These are phyloP conservation scores for Aphis gossypii DNA, from an alignment of 1,140 invertebrate species.

Conservation along the genomic window DNA sequence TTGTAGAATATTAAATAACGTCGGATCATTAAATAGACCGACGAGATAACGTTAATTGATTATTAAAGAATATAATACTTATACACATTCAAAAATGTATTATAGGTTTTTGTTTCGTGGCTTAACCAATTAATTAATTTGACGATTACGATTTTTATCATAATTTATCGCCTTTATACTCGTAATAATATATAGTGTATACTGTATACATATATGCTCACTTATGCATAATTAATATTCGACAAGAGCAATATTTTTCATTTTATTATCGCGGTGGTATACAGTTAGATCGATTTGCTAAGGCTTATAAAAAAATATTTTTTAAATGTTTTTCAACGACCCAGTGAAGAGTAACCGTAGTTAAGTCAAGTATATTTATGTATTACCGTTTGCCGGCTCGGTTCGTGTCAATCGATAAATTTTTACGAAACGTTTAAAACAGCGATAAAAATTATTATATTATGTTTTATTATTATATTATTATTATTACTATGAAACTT, in stretches of 20 bases:
- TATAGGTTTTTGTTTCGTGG: background rate
- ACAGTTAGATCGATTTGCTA: background rate
- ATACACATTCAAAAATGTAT: background rate
- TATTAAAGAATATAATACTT: conserved; percentile 23
- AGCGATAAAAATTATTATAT: background rate
- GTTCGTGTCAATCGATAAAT: background rate
- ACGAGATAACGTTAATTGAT: conserved; percentile 35
- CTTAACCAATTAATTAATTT: conserved; percentile 20
- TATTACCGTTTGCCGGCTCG: background rate
- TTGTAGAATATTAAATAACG: background rate
- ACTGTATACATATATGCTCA: background rate
- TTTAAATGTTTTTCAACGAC: background rate
- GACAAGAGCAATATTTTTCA: background rate
- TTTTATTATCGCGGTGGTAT: background rate
- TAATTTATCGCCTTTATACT: background rate
- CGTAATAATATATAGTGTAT: background rate
- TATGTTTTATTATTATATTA: background rate
- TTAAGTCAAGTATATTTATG: background rate
- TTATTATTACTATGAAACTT: background rate
- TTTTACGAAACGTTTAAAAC: background rate
- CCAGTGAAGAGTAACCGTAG: background rate
- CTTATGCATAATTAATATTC: background rate
- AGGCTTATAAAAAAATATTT: background rate
- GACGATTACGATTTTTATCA: background rate
- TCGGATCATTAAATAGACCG: background rate